A percentile compares a stretch with the other conserved stretches of the same genome.
These are phyloP conservation scores for Trinectes maculatus DNA, from an alignment of 2,113 vertebrate genomes.

Conservation along the genomic window DNA sequence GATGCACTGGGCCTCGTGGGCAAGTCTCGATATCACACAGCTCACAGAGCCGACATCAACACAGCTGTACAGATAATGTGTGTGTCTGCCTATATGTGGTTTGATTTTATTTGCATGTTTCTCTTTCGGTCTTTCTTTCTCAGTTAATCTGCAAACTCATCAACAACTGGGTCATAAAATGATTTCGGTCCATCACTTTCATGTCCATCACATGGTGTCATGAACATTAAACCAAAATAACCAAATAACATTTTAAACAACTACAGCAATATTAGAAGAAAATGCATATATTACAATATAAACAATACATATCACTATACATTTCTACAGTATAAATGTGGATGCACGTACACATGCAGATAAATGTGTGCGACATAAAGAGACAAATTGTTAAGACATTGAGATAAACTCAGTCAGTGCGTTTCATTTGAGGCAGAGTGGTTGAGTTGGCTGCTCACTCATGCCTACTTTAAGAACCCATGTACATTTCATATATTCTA, in stretches of 20 bases:
- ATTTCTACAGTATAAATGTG: background rate
- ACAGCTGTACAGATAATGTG: slow-evolving; percentile 48
- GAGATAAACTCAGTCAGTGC: slow-evolving; percentile 6
- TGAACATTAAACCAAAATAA: no score
- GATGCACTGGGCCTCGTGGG: slow-evolving; percentile 47
- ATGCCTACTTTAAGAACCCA: slow-evolving; percentile 36
- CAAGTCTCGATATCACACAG: slow-evolving; percentile 45
- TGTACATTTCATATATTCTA: slow-evolving; percentile 49
- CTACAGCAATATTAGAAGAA: no score
- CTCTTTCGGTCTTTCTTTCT: background rate
- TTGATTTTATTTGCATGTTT: background rate
- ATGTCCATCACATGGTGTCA: no score
- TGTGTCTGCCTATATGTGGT: background rate
- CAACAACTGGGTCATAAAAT: background rate
- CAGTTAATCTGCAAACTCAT: background rate
- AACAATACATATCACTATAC: no score
- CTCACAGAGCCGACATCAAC: slow-evolving; percentile 61
- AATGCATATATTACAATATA: no score
- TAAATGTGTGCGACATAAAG: slow-evolving; percentile 9
- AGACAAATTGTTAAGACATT: background rate
- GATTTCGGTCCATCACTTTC: background rate
- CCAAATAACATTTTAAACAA: no score
- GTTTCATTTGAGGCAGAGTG: slow-evolving; percentile 20
- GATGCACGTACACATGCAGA: background rate
- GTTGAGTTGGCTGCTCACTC: slow-evolving; percentile 46